phyloP scores from a whole-genome alignment of 2,888 invertebrate species.

The Acrobeloides nanus region DNA sequence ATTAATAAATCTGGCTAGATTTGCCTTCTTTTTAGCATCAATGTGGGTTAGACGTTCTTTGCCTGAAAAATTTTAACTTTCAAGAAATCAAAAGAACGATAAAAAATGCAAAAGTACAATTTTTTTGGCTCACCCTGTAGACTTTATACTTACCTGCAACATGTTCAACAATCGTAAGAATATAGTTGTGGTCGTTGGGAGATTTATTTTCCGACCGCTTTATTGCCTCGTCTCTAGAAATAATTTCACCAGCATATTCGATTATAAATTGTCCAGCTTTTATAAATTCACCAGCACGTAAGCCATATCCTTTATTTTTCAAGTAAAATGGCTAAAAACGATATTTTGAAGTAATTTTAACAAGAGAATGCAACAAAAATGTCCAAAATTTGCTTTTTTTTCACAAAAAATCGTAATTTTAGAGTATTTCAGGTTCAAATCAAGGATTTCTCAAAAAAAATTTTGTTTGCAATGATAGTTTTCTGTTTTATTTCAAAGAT shows the following conservation, averaged over 20 bases:
- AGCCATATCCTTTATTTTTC: constrained; percentile 28
- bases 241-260: constrained; percentile 36
- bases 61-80: constrained; percentile 5
- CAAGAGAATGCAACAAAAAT: too few species aligned
- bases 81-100: background rate
- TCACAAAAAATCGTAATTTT: too few species aligned
- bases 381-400: too few species aligned
- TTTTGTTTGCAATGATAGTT: too few species aligned
- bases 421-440: too few species aligned
- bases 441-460: too few species aligned
- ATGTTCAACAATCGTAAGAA: constrained; percentile 36
- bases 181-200: constrained; percentile 32
- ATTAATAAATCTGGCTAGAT: constrained; percentile 43
- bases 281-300: constrained; percentile 27
- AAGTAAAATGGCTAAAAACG: constrained; percentile 5
- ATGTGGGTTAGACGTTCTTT: constrained; percentile 8
- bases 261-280: constrained; percentile 31
- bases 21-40: constrained; percentile 23
- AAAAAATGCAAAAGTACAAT: too few species aligned
- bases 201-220: constrained; percentile 12
- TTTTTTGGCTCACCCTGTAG: too few species aligned
- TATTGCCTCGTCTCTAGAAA: constrained; percentile 34
- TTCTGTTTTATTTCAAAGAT: too few species aligned
- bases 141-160: constrained; percentile 16
- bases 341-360: too few species aligned